These are phyloP conservation scores for Eueides isabella DNA, from an alignment of 1,140 invertebrate species.

Conservation along the genomic window DNA sequence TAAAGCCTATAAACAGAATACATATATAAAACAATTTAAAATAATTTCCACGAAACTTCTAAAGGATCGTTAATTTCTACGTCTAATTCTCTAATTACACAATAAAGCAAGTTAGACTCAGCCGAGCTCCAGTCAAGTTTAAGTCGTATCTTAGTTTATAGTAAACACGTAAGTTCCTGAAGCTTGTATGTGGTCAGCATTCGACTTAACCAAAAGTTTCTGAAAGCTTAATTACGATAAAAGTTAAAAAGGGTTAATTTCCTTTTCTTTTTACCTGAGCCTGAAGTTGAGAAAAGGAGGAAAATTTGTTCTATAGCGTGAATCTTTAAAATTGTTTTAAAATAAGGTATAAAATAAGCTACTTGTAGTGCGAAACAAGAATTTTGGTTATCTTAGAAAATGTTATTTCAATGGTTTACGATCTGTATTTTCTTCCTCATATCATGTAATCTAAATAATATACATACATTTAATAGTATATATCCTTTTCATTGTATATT, in stretches of 20 bases:
- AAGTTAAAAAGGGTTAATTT: conserved; percentile 19
- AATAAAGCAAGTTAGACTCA: conserved; percentile 36
- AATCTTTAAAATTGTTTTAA: not conserved
- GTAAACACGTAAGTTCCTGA: conserved; percentile 36
- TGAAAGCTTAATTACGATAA: conserved; percentile 23
- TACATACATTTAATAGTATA: too few species aligned
- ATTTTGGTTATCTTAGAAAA: not conserved
- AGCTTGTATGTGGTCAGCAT: conserved; percentile 33
- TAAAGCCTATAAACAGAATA: too few species aligned
- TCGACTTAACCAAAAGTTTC: conserved; percentile 23
- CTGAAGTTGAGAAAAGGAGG: not conserved
- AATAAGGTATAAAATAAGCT: not conserved
- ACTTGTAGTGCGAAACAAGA: not conserved
- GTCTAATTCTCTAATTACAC: conserved; percentile 36
- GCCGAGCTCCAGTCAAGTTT: conserved; percentile 29
- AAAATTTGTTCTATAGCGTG: not conserved
- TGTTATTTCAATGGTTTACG: too few species aligned
- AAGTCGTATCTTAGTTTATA: conserved; percentile 32
- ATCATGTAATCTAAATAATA: too few species aligned
- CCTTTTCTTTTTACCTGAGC: conserved; percentile 1
- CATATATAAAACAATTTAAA: too few species aligned
- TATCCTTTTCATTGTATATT: too few species aligned
- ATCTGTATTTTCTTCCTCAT: too few species aligned
- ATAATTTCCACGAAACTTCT: too few species aligned
- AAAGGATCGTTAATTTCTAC: conserved; percentile 2